Evolutionary conservation across 2,113 vertebrate genomes (phyloP), one percentile per base, ranked within the genome.

Genomic region (Fregetta grallaria): DNA sequence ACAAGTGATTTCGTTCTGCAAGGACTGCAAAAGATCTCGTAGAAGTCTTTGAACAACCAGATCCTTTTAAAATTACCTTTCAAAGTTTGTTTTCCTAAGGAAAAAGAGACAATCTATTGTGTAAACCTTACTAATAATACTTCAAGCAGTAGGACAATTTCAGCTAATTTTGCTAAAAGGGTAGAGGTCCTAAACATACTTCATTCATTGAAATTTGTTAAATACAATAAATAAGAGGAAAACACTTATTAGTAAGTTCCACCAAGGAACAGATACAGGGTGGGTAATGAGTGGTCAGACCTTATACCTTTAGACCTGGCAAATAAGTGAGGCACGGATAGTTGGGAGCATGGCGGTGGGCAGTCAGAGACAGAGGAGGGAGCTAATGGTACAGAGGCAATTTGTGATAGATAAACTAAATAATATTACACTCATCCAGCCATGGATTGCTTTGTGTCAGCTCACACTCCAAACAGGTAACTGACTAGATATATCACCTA

Each of bases 401-500:
- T 32, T 59, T 80, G 9, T 56, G 34, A 23, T 9, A 84, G 29
- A 27, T 18, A 44, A 68, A 56, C 68, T 23, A 68, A 83, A 47
- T 44, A 84, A 73, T 40, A 83, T 1, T 68, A 12, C 2, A 4
- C 5, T 38, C 17, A 49, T 27, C 13, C 49, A 72, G 79, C 47
- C 32, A 52, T 0, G 1, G 38, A 71, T 7, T 45, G 38, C 38
- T 78, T 44, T 75, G n/a, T 27, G 71, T 19, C 52, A 75, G 18
- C 15, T 86, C n/a, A 67, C 1, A 0, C 25, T 45, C 47, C 8
- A 22, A 78, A 34, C 0, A 59, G 1, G 0, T 50, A 83, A 55
- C 10, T 27, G 32, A 45, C 25, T 29, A 59, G 25, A 7, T 62
- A 7, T 9, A 67, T n/a, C 27, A 34, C 22, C 15, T 20, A 3